Evolutionary conservation across 2,113 vertebrate species (phyloP), one percentile per base, ranked within the genome.

Genomic region (Ceyx cyanopectus): DNA sequence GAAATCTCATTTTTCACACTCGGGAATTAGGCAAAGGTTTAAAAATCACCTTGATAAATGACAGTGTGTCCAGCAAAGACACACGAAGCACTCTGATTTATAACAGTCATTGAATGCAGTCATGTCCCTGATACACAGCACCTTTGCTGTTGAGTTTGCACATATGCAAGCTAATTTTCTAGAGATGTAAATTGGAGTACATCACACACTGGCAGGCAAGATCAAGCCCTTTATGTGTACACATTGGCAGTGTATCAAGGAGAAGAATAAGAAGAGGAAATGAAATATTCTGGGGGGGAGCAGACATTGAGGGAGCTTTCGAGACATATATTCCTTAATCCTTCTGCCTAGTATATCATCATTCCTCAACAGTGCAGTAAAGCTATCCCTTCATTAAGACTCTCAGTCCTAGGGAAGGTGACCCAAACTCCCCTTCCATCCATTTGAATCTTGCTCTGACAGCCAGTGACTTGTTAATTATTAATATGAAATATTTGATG

Each of bases 401-500:
- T 93, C 83, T 87, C 57, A 87, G 93, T 81, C 87, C 91, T 92
- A 95, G 91, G 67, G 94, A 96, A 96, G 94, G 95, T 94, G 96
- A 96, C 97, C 96, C 92, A 92, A 77, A 46, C 79, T 96, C 92
- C 87, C 89, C 77, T 97, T 96, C 93, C 91, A 92, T 95, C 86
- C 92, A 93, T 97, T 89, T 96, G 96, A 97, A 95, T 95, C 90
- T 95, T 91, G 88, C 89, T 96, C 81, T 95, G 91, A 96, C 90
- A 97, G 91, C 89, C 89, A 53, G 91, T 89, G 73, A 92, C 94
- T 93, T 96, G 92, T 97, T 95, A 97, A 97, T 97, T 97, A 97
- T 97, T 97, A 96, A 97, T 94, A 91, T 89, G 95, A 97, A 97
- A 86, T 97, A 97, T 95, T 94, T 97, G 96, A 91, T 78, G 93